These are phyloP conservation scores for Pseudopleuronectes americanus DNA, from an alignment of 2,797 vertebrate species.

Conservation along the genomic window DNA sequence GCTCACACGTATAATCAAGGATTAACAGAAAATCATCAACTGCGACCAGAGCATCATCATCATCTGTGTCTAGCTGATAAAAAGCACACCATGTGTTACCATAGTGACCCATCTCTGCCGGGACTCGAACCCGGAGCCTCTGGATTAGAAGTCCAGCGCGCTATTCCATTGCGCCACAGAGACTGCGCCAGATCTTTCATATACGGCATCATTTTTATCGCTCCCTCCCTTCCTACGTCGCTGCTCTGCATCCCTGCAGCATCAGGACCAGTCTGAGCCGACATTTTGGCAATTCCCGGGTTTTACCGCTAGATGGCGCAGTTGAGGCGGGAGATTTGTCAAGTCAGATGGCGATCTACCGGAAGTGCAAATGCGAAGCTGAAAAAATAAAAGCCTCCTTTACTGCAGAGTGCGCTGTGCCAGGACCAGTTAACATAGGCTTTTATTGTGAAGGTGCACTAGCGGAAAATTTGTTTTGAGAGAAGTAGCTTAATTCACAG, in stretches of 20 bases:
- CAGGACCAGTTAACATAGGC: accelerated
- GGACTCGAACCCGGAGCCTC: slow-evolving; percentile 99
- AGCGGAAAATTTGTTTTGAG: accelerated
- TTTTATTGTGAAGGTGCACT: slow-evolving; percentile 30
- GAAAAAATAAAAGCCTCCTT: slow-evolving; percentile 20
- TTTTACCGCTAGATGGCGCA: slow-evolving; percentile 66
- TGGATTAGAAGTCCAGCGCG: slow-evolving; percentile 99
- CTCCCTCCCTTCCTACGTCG: slow-evolving; percentile 14
- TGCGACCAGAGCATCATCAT: slow-evolving; percentile 20
- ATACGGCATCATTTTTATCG: slow-evolving; percentile 46
- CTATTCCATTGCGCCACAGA: slow-evolving; percentile 99
- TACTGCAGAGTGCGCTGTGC: accelerated
- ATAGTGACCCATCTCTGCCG: slow-evolving; percentile 95
- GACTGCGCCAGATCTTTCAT: slow-evolving; percentile 83
- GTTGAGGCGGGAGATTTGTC: not conserved
- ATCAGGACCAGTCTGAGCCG: slow-evolving; percentile 82
- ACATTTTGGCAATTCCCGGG: slow-evolving; percentile 22
- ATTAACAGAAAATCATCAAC: not conserved
- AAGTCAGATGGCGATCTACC: accelerated
- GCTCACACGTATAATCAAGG: not conserved
- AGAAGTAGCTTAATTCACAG: accelerated
- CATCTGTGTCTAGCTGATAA: slow-evolving; percentile 23
- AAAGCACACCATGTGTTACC: not conserved
- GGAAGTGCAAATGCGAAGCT: accelerated
- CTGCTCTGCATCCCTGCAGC: slow-evolving; percentile 71